Percentiles rank a stretch among this genome's conserved stretches.
Conservation (phyloP, 1,140 invertebrate genomes). For the Mamestra configurata region DNA sequence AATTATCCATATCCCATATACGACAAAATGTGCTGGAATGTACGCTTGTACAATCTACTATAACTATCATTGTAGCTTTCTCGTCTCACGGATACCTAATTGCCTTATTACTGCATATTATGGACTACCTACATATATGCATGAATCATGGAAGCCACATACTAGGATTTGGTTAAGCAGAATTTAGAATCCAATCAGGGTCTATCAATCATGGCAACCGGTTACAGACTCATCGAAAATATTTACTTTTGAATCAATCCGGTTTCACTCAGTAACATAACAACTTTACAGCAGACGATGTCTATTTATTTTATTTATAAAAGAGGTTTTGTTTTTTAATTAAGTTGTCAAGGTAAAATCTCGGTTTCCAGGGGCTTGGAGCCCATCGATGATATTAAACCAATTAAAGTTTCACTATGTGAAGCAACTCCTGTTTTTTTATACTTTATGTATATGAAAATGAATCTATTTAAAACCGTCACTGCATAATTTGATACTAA, state of each 20-base stretch:
- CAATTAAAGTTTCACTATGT: too few relatives aligned
- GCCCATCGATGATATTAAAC: too few relatives aligned
- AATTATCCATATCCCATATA: too few relatives aligned
- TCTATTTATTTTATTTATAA: conserved; percentile 16
- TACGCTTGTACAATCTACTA: too few relatives aligned
- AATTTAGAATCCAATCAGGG: conserved; percentile 5
- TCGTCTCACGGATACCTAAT: background rate
- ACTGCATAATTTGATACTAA: too few relatives aligned
- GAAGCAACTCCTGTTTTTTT: too few relatives aligned
- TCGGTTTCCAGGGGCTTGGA: background rate
- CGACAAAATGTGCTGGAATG: too few relatives aligned
- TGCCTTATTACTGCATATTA: background rate
- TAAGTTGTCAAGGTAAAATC: background rate
- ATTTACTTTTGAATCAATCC: conserved; percentile 44
- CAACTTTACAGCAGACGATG: background rate
- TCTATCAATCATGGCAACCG: conserved; percentile 23
- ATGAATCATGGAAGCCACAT: conserved; percentile 33
- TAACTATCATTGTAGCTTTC: too few relatives aligned
- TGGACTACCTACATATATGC: background rate
- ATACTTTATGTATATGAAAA: too few relatives aligned
- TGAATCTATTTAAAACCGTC: too few relatives aligned
- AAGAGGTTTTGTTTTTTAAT: background rate
- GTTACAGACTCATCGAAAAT: conserved; percentile 36
- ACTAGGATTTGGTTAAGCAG: background rate
- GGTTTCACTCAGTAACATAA: conserved; percentile 29